Evolutionary conservation across 2,113 vertebrate genomes (phyloP).

Genomic region (Aphelocoma coerulescens): DNA sequence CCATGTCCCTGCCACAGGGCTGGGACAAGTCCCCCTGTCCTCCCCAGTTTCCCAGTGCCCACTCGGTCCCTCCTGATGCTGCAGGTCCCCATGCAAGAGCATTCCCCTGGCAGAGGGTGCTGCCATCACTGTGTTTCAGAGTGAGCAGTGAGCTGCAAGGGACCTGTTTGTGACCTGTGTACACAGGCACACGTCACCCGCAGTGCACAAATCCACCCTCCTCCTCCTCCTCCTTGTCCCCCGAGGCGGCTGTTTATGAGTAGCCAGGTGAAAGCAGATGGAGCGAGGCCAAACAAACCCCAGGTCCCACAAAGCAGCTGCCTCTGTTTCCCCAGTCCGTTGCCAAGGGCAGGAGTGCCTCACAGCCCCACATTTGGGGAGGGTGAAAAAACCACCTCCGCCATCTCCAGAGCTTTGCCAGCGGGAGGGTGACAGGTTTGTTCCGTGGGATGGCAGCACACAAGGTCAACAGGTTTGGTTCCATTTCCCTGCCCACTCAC

Average conservation of each 20-base stretch:
- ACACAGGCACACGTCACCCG: fast-evolving
- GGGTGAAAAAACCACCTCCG: neutral
- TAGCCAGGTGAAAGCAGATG: neutral
- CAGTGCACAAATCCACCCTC: neutral
- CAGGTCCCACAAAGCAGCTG: neutral
- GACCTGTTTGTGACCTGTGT: fast-evolving
- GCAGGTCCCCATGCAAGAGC: neutral
- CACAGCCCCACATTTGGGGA: fast-evolving
- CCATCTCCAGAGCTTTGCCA: neutral
- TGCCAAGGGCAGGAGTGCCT: neutral
- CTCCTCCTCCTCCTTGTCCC: neutral
- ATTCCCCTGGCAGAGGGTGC: neutral
- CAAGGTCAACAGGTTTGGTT: neutral
- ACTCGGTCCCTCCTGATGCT: fast-evolving
- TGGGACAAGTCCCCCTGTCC: neutral
- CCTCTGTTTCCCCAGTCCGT: neutral
- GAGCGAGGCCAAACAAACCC: neutral
- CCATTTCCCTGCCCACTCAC: neutral
- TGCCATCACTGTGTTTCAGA: neutral
- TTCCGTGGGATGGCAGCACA: neutral
- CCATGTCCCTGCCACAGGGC: neutral
- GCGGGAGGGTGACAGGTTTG: neutral
- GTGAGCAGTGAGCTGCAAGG: neutral
- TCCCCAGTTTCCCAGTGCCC: neutral
- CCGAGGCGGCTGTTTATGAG: neutral